Evolutionary conservation across 2,888 invertebrate genomes (phyloP).

Genomic region (Cephonodes hylas): DNA sequence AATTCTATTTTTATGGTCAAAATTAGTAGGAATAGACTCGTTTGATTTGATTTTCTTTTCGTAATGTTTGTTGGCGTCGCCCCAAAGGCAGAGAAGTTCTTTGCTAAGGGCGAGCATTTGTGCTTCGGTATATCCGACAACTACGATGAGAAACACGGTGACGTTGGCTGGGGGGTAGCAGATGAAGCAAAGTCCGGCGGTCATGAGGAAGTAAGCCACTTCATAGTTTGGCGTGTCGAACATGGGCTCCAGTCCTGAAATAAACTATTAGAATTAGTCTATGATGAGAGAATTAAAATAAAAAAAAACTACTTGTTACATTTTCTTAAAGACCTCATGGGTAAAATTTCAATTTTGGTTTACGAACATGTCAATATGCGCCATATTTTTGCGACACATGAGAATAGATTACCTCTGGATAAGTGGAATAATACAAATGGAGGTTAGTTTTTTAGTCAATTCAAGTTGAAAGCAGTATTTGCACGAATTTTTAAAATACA

Average conservation of each 20-base stretch:
- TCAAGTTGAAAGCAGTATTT: too few relatives aligned
- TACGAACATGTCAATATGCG: too few relatives aligned
- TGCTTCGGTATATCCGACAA: conserved; percentile 51
- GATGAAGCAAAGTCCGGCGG: conserved; percentile 30
- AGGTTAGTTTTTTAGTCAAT: too few relatives aligned
- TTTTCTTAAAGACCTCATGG: too few relatives aligned
- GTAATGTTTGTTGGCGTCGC: conserved; percentile 35
- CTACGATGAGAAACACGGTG: conserved; percentile 43
- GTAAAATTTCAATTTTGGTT: too few relatives aligned
- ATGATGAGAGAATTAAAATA: too few relatives aligned
- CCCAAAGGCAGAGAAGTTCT: conserved; percentile 46
- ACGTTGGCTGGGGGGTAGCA: conserved; percentile 43
- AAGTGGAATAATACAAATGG: too few relatives aligned
- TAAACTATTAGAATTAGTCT: not conserved
- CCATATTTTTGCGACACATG: too few relatives aligned
- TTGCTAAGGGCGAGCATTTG: conserved; percentile 50
- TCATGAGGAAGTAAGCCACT: conserved; percentile 33
- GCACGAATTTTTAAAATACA: too few relatives aligned
- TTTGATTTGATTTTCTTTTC: conserved; percentile 7
- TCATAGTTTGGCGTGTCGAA: conserved; percentile 53
- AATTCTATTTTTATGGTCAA: conserved; percentile 22
- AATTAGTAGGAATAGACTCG: not conserved
- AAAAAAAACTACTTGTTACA: too few relatives aligned
- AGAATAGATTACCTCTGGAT: too few relatives aligned
- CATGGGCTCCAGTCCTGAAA: conserved; percentile 54